Base-by-base conservation (phyloP, 1,140 invertebrate genomes). In the Drosophila funebris region DNA sequence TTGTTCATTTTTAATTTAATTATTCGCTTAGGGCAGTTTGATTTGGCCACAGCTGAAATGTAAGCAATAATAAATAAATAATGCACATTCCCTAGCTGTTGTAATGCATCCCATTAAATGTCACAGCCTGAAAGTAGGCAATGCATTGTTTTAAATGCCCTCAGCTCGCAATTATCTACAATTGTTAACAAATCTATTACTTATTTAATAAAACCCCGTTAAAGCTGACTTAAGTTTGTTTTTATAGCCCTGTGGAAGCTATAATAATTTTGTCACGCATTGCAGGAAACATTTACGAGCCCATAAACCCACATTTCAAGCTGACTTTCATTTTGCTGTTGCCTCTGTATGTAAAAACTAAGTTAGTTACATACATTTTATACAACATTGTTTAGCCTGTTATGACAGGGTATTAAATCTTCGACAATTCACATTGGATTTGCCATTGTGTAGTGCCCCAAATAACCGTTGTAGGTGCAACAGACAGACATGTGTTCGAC, bases 401-500 rank as follows among this genome's bases (percentile, higher is more conserved):
- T 48, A 48, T 48, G 44, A 48, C 44, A 60, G 57, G 29, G 57
- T 44, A 60, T 60, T 44, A 46, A 46, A 60, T 44, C 29, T 60
- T 44, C 57, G 39, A 58, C 36, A 58, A 39, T 13, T 9, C 16
- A n/a, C 31, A 58, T 58, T 16, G 29, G 16, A 27, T 29, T 29
- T 18, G 27, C 44, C 48, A 58, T 36, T 37, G 29, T 27, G n/a
- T 11, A 20, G 16, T 64, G 67, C 29, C 50, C 60, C 60, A 70
- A 70, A 70, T 63, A 54, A 36, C 8, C 6, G 16, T 37, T 43
- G n/a, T 29, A 41, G 56, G 46, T 69, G 57, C 57, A 60, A 46
- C 57, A 58, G 39, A 58, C 56, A 33, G 48, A 70, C 58, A 39
- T 31, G 24, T 54, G 58, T 63, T 44, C 48, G 60, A 36, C 37